These are phyloP conservation scores for Cosmorhoe ocellata DNA, from an alignment of 2,888 invertebrate genomes.

Conservation along the genomic window DNA sequence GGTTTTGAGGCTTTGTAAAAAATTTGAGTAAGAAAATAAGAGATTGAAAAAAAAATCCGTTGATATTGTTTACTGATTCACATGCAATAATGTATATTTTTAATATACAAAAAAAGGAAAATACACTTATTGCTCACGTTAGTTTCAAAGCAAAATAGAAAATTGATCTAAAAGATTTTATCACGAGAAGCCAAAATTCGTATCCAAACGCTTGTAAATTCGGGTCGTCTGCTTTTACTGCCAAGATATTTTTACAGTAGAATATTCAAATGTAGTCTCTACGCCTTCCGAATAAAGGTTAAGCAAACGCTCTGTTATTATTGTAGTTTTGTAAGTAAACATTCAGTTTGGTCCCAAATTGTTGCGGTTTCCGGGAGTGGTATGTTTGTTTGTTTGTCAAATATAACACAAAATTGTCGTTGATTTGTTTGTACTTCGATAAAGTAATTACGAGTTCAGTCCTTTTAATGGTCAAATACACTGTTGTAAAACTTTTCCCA, in stretches of 20 bases:
- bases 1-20: slow-evolving; percentile 22
- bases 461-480: too few relatives aligned
- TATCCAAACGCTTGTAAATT: slow-evolving; percentile 56
- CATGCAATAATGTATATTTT: too few relatives aligned
- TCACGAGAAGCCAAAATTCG: slow-evolving; percentile 47
- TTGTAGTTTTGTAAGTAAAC: slow-evolving; percentile 64
- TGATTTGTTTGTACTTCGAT: slow-evolving; percentile 60
- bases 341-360: slow-evolving; percentile 59
- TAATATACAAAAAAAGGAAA: too few relatives aligned
- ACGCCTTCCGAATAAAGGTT: slow-evolving; percentile 6
- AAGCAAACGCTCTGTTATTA: slow-evolving; percentile 5
- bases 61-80: too few relatives aligned
- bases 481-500: too few relatives aligned
- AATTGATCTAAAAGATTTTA: slow-evolving; percentile 46
- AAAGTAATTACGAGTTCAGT: slow-evolving; percentile 37
- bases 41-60: not conserved
- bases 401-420: slow-evolving; percentile 55
- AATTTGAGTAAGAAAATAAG: slow-evolving; percentile 1
- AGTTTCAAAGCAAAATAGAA: slow-evolving; percentile 33
- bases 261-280: slow-evolving; percentile 13
- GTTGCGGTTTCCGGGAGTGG: slow-evolving; percentile 56
- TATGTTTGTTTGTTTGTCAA: slow-evolving; percentile 52
- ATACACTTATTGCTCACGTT: not conserved
- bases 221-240: slow-evolving; percentile 42
- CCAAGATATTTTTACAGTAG: slow-evolving; percentile 25